Evolutionary conservation across 2,113 vertebrate species (phyloP).

Genomic region (Oncorhynchus masou): DNA sequence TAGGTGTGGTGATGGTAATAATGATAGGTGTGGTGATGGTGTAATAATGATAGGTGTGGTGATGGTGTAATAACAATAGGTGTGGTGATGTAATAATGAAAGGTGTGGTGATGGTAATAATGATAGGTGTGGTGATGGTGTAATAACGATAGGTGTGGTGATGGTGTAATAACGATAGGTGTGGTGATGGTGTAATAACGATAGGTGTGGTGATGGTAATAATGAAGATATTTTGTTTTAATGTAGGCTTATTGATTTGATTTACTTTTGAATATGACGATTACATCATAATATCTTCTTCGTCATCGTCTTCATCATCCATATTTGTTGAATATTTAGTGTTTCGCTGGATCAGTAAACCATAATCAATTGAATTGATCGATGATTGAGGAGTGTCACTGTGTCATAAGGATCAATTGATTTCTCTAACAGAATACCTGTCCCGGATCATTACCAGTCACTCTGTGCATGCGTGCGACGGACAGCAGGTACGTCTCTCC

Average conservation of each 20-base stretch:
- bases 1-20: too few species aligned
- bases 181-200: background rate
- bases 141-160: background rate
- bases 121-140: too few species aligned
- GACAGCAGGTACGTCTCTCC: slow-evolving; percentile 82
- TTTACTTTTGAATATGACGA: background rate
- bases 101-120: too few species aligned
- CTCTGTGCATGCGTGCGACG: slow-evolving; percentile 86
- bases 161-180: background rate
- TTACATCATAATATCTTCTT: background rate
- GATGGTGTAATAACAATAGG: too few species aligned
- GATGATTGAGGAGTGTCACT: background rate
- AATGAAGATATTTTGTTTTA: too few species aligned
- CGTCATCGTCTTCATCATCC: background rate
- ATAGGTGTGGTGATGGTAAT: background rate
- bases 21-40: too few species aligned
- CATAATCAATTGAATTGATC: background rate
- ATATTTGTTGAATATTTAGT: too few species aligned
- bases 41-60: too few species aligned
- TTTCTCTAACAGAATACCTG: slow-evolving; percentile 30
- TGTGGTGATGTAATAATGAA: too few species aligned
- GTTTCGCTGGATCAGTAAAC: too few species aligned
- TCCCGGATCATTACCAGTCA: slow-evolving; percentile 88
- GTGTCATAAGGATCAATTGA: background rate
- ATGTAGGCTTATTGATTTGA: too few species aligned